These are phyloP conservation scores for Ciconia nigra DNA, from an alignment of 2,797 vertebrate genomes.

Conservation along the genomic window DNA sequence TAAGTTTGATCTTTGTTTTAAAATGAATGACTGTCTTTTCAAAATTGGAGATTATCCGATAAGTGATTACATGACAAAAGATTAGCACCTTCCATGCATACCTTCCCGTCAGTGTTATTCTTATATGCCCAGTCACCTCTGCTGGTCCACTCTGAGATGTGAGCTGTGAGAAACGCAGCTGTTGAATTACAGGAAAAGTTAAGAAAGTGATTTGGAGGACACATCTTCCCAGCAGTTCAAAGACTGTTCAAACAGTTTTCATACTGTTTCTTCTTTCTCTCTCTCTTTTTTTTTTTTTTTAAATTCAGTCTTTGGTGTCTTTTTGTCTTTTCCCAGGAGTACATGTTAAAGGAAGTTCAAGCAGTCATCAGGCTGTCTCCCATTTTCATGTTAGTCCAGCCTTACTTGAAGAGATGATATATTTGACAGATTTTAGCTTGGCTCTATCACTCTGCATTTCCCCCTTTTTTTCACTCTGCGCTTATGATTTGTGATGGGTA, in stretches of 20 bases:
- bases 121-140: neutral
- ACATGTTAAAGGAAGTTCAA: neutral
- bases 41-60: neutral
- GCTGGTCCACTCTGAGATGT: neutral
- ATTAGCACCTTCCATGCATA: neutral
- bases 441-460: neutral
- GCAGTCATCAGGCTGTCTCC: neutral
- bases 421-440: neutral
- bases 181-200: neutral
- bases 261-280: neutral
- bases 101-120: neutral
- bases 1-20: neutral
- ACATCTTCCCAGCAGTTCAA: neutral
- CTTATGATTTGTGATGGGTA: neutral
- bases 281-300: fast-evolving
- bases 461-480: neutral
- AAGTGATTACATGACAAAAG: neutral
- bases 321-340: neutral
- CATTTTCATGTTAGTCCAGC: neutral
- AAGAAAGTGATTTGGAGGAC: neutral
- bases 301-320: neutral
- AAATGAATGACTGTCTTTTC: neutral
- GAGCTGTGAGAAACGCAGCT: neutral
- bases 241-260: neutral
- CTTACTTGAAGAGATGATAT: neutral